Base-by-base conservation (phyloP, 2,113 vertebrate genomes). In the Esox niger region DNA sequence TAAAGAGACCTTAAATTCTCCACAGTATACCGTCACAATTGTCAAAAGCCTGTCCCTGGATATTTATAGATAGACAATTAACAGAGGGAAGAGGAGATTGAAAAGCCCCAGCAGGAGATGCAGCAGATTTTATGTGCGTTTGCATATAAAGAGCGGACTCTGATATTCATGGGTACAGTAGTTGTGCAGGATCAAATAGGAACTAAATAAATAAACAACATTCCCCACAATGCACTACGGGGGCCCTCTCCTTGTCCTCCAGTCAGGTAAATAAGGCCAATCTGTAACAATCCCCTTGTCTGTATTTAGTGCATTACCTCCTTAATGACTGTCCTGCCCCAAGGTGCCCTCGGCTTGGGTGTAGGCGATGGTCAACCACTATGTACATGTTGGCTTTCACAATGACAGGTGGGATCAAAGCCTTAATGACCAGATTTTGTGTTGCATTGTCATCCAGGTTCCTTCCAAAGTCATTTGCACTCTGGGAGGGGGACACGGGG, bases 261-360 rank as follows among this genome's bases (percentile, higher is more conserved):
- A 64, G 43, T 66, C 56, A 70, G 32, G 70, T 43, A 77, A 52
- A 70, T 47, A 66, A 58, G 55, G 67, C 33, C 2, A 33, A 79
- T 77, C 70, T 2, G 21, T 32, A 63, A 57, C 82, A 89, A 89
- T 87, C 82, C 77, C 79, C 73, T 86, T 87, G 74, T 62, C 49
- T 62, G 52, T 73, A 75, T 80, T 79, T 80, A 80, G 49, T 57
- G 47, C 71, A 75, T 80, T 78, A 81, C 79, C 68, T 82, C 71
- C 64, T 54, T 74, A 11, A 62, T 66, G 35, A 38, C 35, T 38
- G 35, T 38, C 35, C 73, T 76, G 69, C 55, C 57, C 43, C 70
- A 15, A 43, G 15, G 60, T 79, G 85, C 38, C 80, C 78, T 80
- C 74, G 69, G 60, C 23, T 47, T 52, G 65, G 62, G 33, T 54